These are phyloP conservation scores for Hippoglossus stenolepis DNA, from an alignment of 2,113 vertebrate genomes.

Conservation along the genomic window DNA sequence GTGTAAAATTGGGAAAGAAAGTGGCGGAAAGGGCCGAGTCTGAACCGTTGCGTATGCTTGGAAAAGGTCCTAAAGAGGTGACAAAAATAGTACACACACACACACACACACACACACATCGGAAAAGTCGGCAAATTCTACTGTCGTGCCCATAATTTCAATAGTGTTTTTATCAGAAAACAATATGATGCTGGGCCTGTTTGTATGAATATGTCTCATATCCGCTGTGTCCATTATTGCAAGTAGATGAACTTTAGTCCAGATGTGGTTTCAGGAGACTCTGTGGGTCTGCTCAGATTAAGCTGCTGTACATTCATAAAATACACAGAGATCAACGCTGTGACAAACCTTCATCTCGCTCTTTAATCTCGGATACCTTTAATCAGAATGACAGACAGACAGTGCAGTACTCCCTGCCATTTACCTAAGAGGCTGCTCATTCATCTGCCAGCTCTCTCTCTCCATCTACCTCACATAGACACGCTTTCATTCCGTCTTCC, in stretches of 20 bases:
- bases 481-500: slow-evolving; percentile 58
- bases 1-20: too few relatives aligned
- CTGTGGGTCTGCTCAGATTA: slow-evolving; percentile 4
- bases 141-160: background rate
- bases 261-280: background rate
- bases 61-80: too few relatives aligned
- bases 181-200: background rate
- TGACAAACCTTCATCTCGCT: slow-evolving; percentile 8
- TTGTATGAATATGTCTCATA: background rate
- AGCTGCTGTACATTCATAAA: slow-evolving; percentile 10
- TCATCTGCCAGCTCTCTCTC: slow-evolving; percentile 53
- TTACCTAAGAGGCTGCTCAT: slow-evolving; percentile 68
- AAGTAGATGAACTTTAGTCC: background rate
- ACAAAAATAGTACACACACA: too few relatives aligned
- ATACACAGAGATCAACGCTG: slow-evolving; percentile 12
- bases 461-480: slow-evolving; percentile 23
- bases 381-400: slow-evolving; percentile 60
- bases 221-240: background rate
- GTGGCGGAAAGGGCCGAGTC: too few relatives aligned
- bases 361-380: slow-evolving; percentile 40
- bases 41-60: too few relatives aligned
- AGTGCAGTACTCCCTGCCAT: slow-evolving; percentile 51
- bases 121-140: background rate
- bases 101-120: too few relatives aligned
- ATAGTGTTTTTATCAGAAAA: background rate